Percentiles rank a stretch among this genome's conserved stretches.
Evolutionary conservation across 2,797 vertebrate species (phyloP).

Genomic region (Poecilia gillii): DNA sequence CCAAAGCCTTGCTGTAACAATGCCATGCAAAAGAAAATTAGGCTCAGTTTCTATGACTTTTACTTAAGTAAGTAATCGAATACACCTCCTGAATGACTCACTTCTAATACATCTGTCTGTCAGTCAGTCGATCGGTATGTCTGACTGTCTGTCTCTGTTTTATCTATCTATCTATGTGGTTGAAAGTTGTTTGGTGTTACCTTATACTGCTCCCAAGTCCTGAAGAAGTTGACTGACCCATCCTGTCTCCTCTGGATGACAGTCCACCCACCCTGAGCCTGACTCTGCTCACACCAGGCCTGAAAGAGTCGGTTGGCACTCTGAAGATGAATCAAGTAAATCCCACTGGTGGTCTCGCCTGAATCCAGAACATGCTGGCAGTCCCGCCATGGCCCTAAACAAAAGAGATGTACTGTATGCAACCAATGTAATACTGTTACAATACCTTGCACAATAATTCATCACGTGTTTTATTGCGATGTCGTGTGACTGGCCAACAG

Average conservation of each 20-base stretch:
- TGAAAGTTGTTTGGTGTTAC: constrained; percentile 55
- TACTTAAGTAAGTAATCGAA: not conserved
- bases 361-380: constrained; percentile 85
- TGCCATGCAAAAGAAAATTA: not conserved
- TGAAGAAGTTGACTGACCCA: constrained; percentile 91
- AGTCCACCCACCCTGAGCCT: constrained; percentile 87
- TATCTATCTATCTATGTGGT: too few relatives aligned
- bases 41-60: not conserved
- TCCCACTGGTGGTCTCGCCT: constrained; percentile 83
- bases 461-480: not conserved
- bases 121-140: too few relatives aligned
- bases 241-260: constrained; percentile 91
- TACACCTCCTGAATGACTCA: not conserved
- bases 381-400: constrained; percentile 88
- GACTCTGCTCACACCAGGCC: constrained; percentile 91
- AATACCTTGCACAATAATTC: not conserved
- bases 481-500: not conserved
- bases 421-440: not conserved
- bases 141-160: too few relatives aligned
- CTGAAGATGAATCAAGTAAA: constrained; percentile 84
- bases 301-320: constrained; percentile 82
- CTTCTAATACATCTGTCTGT: not conserved
- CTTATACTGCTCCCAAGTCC: constrained; percentile 93
- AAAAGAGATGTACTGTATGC: not conserved
- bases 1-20: constrained; percentile 88